These are phyloP conservation scores for Apotomis capreana DNA, from an alignment of 2,888 invertebrate genomes.

Conservation along the genomic window DNA sequence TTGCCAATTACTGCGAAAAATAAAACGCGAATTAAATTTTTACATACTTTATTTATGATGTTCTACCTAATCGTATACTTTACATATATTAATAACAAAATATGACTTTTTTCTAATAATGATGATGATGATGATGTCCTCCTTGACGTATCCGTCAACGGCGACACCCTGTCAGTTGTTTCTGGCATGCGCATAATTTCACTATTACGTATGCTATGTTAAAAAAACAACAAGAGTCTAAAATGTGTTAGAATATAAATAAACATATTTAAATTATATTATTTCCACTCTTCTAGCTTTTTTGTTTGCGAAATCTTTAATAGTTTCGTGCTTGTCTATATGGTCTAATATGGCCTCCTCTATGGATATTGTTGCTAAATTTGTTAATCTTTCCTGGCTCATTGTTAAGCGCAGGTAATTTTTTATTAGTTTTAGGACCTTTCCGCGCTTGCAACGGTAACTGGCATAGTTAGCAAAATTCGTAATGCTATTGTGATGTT, in stretches of 20 bases:
- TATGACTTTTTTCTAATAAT: conserved; percentile 42
- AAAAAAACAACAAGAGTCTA: conserved; percentile 37
- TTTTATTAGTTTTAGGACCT: conserved; percentile 45
- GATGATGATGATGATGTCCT: conserved; percentile 5
- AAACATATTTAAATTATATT: conserved; percentile 42
- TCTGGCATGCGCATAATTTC: neutral
- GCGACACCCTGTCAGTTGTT: no score
- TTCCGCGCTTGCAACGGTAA: conserved; percentile 44
- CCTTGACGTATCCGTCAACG: no score
- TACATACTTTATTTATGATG: conserved; percentile 21
- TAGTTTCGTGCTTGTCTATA: conserved; percentile 45
- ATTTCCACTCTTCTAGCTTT: conserved; percentile 46
- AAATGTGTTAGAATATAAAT: conserved; percentile 39
- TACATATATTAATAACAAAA: conserved; percentile 40
- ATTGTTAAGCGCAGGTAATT: conserved; percentile 44
- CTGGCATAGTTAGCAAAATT: conserved; percentile 43
- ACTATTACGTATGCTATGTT: conserved; percentile 43
- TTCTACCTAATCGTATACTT: conserved; percentile 33
- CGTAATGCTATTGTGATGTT: conserved; percentile 44
- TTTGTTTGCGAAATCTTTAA: conserved; percentile 47
- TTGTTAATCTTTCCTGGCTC: conserved; percentile 43
- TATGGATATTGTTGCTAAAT: conserved; percentile 46
- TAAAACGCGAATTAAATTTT: conserved; percentile 20
- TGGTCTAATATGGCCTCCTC: conserved; percentile 46
- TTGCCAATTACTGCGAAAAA: neutral